Evolutionary conservation across 1,140 invertebrate genomes (phyloP).

Genomic region (Heliconius nattereri): DNA sequence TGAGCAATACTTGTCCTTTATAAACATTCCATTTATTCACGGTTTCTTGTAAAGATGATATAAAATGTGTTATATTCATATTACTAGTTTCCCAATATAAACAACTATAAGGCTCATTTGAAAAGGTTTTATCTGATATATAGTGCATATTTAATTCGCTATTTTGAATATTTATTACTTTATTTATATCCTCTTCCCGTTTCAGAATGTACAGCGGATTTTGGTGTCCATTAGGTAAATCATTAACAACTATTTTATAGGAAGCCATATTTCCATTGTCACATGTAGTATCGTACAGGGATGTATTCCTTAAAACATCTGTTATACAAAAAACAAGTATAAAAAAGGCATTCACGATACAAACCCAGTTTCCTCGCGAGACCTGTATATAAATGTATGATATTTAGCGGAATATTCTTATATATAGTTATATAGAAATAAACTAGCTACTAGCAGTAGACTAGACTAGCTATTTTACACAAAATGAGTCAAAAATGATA

Average conservation of each 20-base stretch:
- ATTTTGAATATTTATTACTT: neutral
- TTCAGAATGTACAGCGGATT: neutral
- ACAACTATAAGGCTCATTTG: neutral
- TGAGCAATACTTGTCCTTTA: neutral
- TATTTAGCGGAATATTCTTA: neutral
- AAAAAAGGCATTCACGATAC: conserved; percentile 28
- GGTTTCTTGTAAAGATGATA: neutral
- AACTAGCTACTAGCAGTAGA: no score
- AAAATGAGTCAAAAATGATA: neutral
- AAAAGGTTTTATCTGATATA: neutral
- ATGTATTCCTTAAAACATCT: conserved; percentile 44
- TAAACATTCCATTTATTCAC: neutral
- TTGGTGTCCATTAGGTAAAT: neutral
- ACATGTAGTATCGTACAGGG: conserved; percentile 43
- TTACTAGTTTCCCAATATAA: neutral
- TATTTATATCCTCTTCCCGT: neutral
- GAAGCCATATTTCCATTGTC: conserved; percentile 13
- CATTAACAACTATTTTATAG: conserved; percentile 5
- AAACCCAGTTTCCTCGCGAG: conserved; percentile 56
- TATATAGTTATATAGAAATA: no score
- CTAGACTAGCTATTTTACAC: neutral
- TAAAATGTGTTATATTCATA: neutral
- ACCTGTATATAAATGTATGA: conserved; percentile 47
- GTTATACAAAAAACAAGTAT: conserved; percentile 29
- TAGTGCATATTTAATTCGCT: neutral